Evolutionary conservation across 37 sponge, comb jelly and placozoan genomes (phyloP), one percentile per base, ranked within the genome.

Genomic region (Axinella damicornis): DNA sequence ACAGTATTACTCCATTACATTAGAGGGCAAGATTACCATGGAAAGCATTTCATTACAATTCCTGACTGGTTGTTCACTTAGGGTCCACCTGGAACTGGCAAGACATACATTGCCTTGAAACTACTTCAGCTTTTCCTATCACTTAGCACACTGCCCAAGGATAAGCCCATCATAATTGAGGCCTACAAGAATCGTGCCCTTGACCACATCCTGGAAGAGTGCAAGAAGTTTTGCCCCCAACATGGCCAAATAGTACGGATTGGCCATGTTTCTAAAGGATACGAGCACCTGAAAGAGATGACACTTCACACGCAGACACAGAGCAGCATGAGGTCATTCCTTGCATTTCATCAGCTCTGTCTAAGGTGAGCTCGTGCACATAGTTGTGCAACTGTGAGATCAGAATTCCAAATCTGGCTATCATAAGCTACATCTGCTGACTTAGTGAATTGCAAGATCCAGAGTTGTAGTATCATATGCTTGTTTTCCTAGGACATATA

Each of bases 1-100:
- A n/a, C n/a, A n/a, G n/a, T n/a, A n/a, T n/a, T n/a, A n/a, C n/a
- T n/a, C n/a, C n/a, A n/a, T n/a, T n/a, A n/a, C n/a, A n/a, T n/a
- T n/a, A n/a, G n/a, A n/a, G n/a, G 25, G 28, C 25, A n/a, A n/a
- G n/a, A n/a, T n/a, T n/a, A n/a, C n/a, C 14, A 2, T 18, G 21
- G 34, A 25, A 46, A 6, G n/a, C n/a, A n/a, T n/a, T n/a, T n/a
- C n/a, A n/a, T n/a, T n/a, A n/a, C n/a, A n/a, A 76, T 31, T 28
- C 60, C 25, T 61, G 34, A 53, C 4, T 38, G 54, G n/a, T 13
- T 67, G 11, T 22, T 1, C 22, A 24, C 30, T 2, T 46, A 83
- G 83, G 89, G 89, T 30, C 89, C 89, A 40, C 89, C 89, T 15
- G 89, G 89, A 40, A 89, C 89, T 33, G 89, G 89, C 61, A 89